A percentile compares a stretch with the other conserved stretches of the same genome.
These are phyloP conservation scores for Ia io DNA, from an alignment of 2,113 vertebrate species.

Conservation along the genomic window DNA sequence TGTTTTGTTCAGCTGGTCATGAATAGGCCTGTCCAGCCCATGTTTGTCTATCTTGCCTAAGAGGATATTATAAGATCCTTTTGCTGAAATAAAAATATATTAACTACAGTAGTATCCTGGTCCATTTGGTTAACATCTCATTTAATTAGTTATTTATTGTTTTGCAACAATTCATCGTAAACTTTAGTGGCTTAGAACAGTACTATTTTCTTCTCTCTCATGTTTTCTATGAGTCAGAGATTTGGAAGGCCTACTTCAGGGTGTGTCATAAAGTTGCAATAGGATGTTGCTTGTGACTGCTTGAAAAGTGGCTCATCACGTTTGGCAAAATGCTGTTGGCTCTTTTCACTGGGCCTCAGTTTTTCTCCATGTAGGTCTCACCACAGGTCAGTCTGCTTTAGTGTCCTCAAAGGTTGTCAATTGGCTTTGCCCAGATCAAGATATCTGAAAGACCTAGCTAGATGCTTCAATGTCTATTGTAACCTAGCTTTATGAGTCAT, in stretches of 20 bases:
- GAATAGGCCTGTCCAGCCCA: background rate
- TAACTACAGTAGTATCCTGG: background rate
- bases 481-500: background rate
- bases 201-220: background rate
- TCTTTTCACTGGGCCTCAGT: background rate
- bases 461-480: background rate
- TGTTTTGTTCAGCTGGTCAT: background rate
- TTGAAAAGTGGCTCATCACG: background rate
- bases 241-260: background rate
- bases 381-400: background rate
- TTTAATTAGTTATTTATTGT: background rate
- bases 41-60: background rate
- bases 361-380: background rate
- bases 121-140: background rate
- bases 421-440: background rate
- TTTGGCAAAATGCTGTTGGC: background rate
- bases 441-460: background rate
- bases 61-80: background rate
- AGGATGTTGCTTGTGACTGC: background rate
- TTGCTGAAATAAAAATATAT: constrained; percentile 20
- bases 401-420: background rate
- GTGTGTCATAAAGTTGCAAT: background rate
- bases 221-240: background rate
- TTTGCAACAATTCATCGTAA: background rate
- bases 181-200: background rate